phyloP scores from a whole-genome alignment of 2,797 vertebrate species.

The Avahi laniger region DNA sequence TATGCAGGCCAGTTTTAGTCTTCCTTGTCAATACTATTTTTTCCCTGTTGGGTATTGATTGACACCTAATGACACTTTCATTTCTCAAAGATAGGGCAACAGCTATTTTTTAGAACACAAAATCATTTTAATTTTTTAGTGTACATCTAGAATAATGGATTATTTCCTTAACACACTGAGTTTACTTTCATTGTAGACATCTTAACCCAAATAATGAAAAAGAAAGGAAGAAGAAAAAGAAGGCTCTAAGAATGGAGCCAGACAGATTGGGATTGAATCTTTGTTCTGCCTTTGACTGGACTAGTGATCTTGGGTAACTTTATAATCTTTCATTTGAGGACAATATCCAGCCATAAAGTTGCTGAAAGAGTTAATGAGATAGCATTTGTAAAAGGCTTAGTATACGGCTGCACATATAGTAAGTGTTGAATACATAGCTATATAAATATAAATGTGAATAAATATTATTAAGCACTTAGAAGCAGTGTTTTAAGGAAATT shows the following conservation, averaged over 20 bases:
- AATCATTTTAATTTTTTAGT: conserved; percentile 16
- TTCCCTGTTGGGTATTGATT: background rate
- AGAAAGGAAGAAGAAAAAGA: background rate
- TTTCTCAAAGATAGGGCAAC: background rate
- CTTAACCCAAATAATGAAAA: conserved; percentile 13
- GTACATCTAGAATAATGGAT: background rate
- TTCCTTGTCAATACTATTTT: background rate
- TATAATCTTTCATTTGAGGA: background rate
- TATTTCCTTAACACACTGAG: background rate
- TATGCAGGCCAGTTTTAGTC: background rate
- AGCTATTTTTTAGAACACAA: conserved; percentile 26
- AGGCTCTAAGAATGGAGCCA: background rate
- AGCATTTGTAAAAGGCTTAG: background rate
- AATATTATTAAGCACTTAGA: background rate
- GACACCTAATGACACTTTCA: background rate
- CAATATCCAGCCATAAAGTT: background rate
- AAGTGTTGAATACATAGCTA: background rate
- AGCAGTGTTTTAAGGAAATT: background rate
- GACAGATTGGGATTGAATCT: background rate
- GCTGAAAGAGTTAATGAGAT: background rate
- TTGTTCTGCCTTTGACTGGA: background rate
- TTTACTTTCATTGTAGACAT: conserved; percentile 34
- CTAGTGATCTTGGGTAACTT: background rate
- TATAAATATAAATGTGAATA: background rate
- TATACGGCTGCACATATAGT: background rate